Base-by-base conservation (phyloP, 2,113 vertebrate genomes). In the Cettia cetti region DNA sequence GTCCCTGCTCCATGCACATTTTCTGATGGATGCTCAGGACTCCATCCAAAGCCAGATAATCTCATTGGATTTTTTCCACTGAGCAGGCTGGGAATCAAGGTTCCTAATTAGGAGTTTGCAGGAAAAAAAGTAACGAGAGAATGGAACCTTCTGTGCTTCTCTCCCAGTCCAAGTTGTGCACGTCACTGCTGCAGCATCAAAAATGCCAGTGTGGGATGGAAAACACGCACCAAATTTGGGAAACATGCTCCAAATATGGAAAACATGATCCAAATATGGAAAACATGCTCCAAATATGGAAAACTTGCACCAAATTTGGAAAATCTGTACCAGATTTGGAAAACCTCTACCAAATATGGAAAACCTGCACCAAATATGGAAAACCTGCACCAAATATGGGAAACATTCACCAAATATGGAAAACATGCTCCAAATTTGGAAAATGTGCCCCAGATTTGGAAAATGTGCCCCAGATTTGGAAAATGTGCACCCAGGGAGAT, bases 391-490 rank as follows among this genome's bases (percentile, higher is more conserved):
- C 35, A 31, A 2, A 7, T 71, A 1, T 31, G 26, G 47, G 7
- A 50, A 69, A 6, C 10, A 1, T 28, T 16, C 6, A 0, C 18
- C 18, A 42, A 0, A 39, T 18, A 8, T 17, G 6, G 35, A 26
- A 63, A 63, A 6, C 3, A 0, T 12, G 17, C 2, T 0, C 37
- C 37, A 52, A 0, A 61, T 50, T 6, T 64, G 52, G 26, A 50
- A 72, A 86, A 9, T 3, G 0, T 53, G 11, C 5, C 0, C 23
- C 11, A 63, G 0, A 39, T 20, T 8, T 16, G 9, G 9, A 20
- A 50, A 33, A 0, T 4, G 0, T n/a, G 30, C 2, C 0, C 10
- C 19, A 39, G 2, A 10, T 70, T 7, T 30, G n/a, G n/a, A 12
- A 69, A 49, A 4, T 17, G 1, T 27, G 12, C 4, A 1, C 22